phyloP scores from a whole-genome alignment of 2,888 invertebrate species.

The Drosophila limbata region DNA sequence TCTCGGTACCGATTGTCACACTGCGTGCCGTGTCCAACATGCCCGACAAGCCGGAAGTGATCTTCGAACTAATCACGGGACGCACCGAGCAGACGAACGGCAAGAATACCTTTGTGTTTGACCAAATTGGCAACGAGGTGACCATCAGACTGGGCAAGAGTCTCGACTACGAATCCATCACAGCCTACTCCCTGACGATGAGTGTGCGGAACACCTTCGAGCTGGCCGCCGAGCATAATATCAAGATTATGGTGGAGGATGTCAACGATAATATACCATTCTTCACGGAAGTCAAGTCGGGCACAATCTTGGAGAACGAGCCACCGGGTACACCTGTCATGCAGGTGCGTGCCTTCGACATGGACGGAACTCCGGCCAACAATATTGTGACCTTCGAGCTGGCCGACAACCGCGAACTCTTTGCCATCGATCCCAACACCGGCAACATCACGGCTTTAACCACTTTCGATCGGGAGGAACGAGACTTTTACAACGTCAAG shows the following conservation, averaged over 20 bases:
- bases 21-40: slow-evolving; percentile 92
- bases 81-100: slow-evolving; percentile 95
- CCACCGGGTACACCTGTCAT: slow-evolving; percentile 93
- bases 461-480: slow-evolving; percentile 94
- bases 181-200: slow-evolving; percentile 93
- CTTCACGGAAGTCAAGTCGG: slow-evolving; percentile 92
- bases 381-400: slow-evolving; percentile 93
- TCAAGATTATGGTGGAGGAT: slow-evolving; percentile 92
- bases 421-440: slow-evolving; percentile 92
- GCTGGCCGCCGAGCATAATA: slow-evolving; percentile 91
- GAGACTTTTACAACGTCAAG: slow-evolving; percentile 94
- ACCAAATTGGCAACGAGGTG: slow-evolving; percentile 90
- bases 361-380: slow-evolving; percentile 93
- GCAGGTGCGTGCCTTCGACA: slow-evolving; percentile 93
- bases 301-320: slow-evolving; percentile 94
- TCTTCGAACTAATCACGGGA: slow-evolving; percentile 92
- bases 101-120: slow-evolving; percentile 90
- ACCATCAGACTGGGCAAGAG: slow-evolving; percentile 91
- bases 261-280: slow-evolving; percentile 96
- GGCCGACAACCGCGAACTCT: slow-evolving; percentile 89
- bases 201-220: slow-evolving; percentile 93
- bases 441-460: slow-evolving; percentile 94
- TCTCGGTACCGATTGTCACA: slow-evolving; percentile 89
- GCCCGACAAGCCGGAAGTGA: slow-evolving; percentile 90
- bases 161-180: slow-evolving; percentile 94